Evolutionary conservation across 2,888 invertebrate species (phyloP), one percentile per base, ranked within the genome.

Genomic region (Acanthococcus lagerstroemiae): DNA sequence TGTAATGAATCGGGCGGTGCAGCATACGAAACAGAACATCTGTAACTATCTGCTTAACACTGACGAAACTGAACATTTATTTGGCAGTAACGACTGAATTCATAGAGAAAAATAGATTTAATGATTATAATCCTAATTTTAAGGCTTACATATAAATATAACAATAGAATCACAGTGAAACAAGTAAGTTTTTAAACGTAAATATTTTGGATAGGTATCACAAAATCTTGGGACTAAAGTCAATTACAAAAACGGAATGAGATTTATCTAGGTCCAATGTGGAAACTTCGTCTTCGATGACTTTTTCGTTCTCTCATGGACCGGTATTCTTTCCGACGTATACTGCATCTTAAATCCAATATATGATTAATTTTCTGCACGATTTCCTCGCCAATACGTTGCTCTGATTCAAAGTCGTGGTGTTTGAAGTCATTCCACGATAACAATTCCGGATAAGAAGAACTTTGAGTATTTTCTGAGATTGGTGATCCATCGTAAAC

Each of bases 361-460:
- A 94, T 93, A 68, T 89, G 85, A 76, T 88, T 90, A 12, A 95
- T 82, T 79, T 94, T 93, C 70, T 87, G 85, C 0, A 90, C 87
- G 55, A 95, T 92, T 76, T 90, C 90, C 70, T 84, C 83, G 0
- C 90, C 90, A 1, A 82, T 83, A 3, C 80, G 80, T 55, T 83
- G 81, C 69, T 91, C 90, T 3, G 88, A 83, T 77, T 94, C 94
- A 74, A 95, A 94, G 74, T 90, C 90, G 72, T 90, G 90, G 74
- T 87, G 84, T 75, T 92, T 92, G 76, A 89, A 93, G 60, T 67
- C 66, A 46, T 84, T 84, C 5, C 68, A 68, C 12, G 68, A 55
- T 54, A 80, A 77, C 1, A 79, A 50, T 56, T 65, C 66, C 24
- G 67, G 61, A 65, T 68, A 63, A 17, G 37, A 22, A n/a, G 66